These are phyloP conservation scores for Sinopyrophorus schimmeli DNA, from an alignment of 2,888 invertebrate genomes.

Conservation along the genomic window DNA sequence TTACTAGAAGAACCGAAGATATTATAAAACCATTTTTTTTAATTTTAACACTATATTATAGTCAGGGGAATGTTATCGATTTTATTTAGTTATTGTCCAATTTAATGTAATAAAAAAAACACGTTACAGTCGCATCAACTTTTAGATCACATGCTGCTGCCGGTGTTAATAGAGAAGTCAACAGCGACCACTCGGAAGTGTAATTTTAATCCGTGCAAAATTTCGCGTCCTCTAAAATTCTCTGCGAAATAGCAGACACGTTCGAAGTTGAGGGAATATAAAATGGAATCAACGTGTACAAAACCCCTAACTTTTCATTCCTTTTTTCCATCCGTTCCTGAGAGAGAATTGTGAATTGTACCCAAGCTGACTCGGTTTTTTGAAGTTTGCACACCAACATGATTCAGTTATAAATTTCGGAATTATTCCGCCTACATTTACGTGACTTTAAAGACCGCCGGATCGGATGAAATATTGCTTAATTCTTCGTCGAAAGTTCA, in stretches of 20 bases:
- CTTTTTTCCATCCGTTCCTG: slow-evolving; percentile 16
- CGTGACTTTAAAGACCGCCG: slow-evolving; percentile 26
- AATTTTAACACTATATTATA: too few species aligned
- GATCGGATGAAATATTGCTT: slow-evolving; percentile 24
- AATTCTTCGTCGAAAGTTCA: slow-evolving; percentile 22
- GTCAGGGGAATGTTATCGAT: too few species aligned
- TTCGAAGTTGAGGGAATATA: slow-evolving; percentile 6
- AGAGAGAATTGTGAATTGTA: slow-evolving; percentile 22
- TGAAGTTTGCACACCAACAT: slow-evolving; percentile 19
- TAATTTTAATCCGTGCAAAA: slow-evolving; percentile 3
- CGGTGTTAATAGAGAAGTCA: too few species aligned
- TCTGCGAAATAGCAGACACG: slow-evolving; percentile 8
- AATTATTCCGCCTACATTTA: slow-evolving; percentile 30
- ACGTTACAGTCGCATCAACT: too few species aligned
- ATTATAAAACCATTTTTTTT: too few species aligned
- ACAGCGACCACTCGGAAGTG: too few species aligned
- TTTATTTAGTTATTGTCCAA: too few species aligned
- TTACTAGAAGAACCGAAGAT: too few species aligned
- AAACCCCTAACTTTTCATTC: slow-evolving; percentile 11
- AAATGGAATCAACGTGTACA: slow-evolving; percentile 14
- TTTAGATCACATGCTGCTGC: too few species aligned
- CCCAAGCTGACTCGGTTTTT: slow-evolving; percentile 16
- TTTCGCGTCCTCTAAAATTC: too few species aligned
- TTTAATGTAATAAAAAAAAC: too few species aligned
- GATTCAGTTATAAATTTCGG: slow-evolving; percentile 35